These are phyloP conservation scores for Rhinella marina DNA, from an alignment of 2,797 vertebrate genomes.

Conservation along the genomic window DNA sequence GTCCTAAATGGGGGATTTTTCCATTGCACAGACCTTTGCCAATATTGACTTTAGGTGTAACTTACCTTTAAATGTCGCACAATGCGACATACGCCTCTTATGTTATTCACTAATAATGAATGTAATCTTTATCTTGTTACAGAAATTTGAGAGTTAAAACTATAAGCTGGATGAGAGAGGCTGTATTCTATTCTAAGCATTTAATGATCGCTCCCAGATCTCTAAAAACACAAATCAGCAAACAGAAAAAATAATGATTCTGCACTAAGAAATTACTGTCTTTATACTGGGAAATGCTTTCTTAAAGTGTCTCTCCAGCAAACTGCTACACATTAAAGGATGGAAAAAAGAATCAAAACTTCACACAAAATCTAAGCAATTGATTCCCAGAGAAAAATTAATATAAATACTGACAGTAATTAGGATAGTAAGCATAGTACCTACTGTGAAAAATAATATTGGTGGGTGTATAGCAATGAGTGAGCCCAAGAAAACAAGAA, in stretches of 20 bases:
- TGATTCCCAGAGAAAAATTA: too few species aligned
- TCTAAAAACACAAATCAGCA: constrained; percentile 26
- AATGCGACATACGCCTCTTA: neutral
- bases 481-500: too few species aligned
- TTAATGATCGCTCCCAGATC: constrained; percentile 27
- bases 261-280: constrained; percentile 26
- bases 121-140: neutral
- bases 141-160: constrained; percentile 4
- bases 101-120: constrained; percentile 6
- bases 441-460: too few species aligned
- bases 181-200: constrained; percentile 13
- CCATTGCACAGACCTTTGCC: neutral
- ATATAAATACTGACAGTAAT: too few species aligned
- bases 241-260: constrained; percentile 39
- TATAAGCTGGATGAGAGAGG: neutral
- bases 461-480: too few species aligned
- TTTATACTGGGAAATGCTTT: constrained; percentile 32
- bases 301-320: constrained; percentile 13
- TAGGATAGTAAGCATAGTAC: too few species aligned
- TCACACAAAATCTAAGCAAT: neutral
- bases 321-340: neutral
- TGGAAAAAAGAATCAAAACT: neutral
- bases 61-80: neutral
- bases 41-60: neutral
- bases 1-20: neutral